Percentiles rank a stretch among this genome's conserved stretches.
Evolutionary conservation across 1,140 invertebrate genomes (phyloP).

Genomic region (Periplaneta americana): DNA sequence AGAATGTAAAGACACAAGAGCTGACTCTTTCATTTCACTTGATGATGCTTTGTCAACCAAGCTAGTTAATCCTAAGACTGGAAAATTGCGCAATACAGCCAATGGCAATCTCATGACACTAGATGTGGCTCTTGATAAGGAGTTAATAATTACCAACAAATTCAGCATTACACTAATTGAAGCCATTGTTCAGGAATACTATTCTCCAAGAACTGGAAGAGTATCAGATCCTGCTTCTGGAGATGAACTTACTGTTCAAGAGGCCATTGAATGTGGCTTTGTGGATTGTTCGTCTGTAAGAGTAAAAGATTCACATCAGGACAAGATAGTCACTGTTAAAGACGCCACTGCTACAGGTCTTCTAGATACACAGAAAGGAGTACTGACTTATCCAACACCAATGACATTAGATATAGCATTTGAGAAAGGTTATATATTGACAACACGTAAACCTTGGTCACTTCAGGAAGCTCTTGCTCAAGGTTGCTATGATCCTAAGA

Average conservation of each 20-base stretch:
- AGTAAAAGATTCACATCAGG: slow-evolving; percentile 67
- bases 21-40: slow-evolving; percentile 59
- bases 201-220: slow-evolving; percentile 64
- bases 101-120: slow-evolving; percentile 58
- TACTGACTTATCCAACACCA: slow-evolving; percentile 57
- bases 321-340: slow-evolving; percentile 56
- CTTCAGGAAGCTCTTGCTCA: slow-evolving; percentile 81
- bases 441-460: slow-evolving; percentile 68
- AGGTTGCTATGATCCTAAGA: slow-evolving; percentile 71
- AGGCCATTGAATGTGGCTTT: slow-evolving; percentile 65
- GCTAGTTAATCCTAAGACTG: slow-evolving; percentile 61
- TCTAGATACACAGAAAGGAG: slow-evolving; percentile 62
- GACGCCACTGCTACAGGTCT: slow-evolving; percentile 63
- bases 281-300: slow-evolving; percentile 62
- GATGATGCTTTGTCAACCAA: slow-evolving; percentile 59
- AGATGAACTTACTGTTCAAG: slow-evolving; percentile 59
- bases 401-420: slow-evolving; percentile 69
- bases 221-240: slow-evolving; percentile 78
- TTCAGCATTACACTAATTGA: slow-evolving; percentile 65
- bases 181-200: slow-evolving; percentile 73
- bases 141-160: slow-evolving; percentile 63
- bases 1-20: slow-evolving; percentile 70
- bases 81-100: slow-evolving; percentile 61
- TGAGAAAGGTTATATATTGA: slow-evolving; percentile 70
- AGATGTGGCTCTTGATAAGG: slow-evolving; percentile 60